phyloP scores from a whole-genome alignment of 2,888 invertebrate genomes.

The Cerceris ruficornis region DNA sequence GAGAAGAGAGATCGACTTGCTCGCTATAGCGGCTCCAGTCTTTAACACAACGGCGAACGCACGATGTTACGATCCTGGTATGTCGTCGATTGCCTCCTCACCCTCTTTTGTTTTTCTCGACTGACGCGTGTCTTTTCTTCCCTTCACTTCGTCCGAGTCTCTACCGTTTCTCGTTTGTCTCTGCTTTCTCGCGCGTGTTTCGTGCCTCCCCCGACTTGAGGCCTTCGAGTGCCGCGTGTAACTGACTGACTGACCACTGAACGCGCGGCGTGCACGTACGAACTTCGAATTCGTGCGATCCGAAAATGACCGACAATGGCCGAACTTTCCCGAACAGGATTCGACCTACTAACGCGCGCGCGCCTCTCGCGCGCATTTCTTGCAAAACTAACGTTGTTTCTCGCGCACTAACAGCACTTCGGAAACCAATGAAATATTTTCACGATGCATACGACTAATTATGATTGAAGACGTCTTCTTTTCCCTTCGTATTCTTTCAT shows the following conservation, averaged over 20 bases:
- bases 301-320: constrained; percentile 44
- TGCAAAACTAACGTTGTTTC: constrained; percentile 19
- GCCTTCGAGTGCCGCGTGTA: constrained; percentile 60
- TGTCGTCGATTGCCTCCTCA: constrained; percentile 8
- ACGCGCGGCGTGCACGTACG: constrained; percentile 42
- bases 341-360: constrained; percentile 71
- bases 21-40: constrained; percentile 34
- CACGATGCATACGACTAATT: constrained; percentile 4
- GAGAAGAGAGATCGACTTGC: constrained; percentile 55
- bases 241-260: constrained; percentile 62
- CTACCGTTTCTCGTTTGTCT: constrained; percentile 28
- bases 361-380: constrained; percentile 23
- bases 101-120: constrained; percentile 7
- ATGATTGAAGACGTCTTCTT: too few relatives aligned
- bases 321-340: constrained; percentile 44
- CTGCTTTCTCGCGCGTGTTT: constrained; percentile 46
- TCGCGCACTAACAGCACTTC: constrained; percentile 35
- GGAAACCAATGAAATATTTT: neutral
- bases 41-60: constrained; percentile 15
- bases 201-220: constrained; percentile 58
- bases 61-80: constrained; percentile 28
- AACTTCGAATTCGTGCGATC: constrained; percentile 61
- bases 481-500: too few relatives aligned
- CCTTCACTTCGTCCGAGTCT: constrained; percentile 43
- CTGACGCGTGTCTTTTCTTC: constrained; percentile 9